Evolutionary conservation across 2,797 vertebrate species (phyloP).

Genomic region (Apodemus agrarius): DNA sequence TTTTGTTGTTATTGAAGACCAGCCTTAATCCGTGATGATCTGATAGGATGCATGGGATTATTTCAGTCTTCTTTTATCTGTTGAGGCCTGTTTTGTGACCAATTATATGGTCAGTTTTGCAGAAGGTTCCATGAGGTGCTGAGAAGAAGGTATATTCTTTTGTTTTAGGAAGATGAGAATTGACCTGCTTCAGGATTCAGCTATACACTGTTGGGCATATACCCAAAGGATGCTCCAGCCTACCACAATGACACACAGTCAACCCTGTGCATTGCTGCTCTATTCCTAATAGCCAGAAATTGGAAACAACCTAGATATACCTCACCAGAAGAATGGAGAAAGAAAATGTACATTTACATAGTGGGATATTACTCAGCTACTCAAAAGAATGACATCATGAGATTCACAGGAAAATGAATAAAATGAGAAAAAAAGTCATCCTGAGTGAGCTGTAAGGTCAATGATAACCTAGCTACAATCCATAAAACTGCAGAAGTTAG

Average conservation of each 20-base stretch:
- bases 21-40: too few relatives aligned
- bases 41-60: too few relatives aligned
- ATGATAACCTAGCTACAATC: not conserved
- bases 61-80: too few relatives aligned
- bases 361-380: not conserved
- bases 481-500: not conserved
- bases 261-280: not conserved
- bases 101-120: too few relatives aligned
- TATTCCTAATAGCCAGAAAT: not conserved
- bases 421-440: not conserved
- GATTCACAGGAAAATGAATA: not conserved
- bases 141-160: too few relatives aligned
- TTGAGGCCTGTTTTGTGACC: too few relatives aligned
- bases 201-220: not conserved
- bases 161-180: not conserved
- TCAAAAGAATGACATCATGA: not conserved
- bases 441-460: not conserved
- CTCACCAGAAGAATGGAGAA: not conserved
- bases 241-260: not conserved
- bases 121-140: too few relatives aligned
- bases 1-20: too few relatives aligned
- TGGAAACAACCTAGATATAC: not conserved
- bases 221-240: not conserved
- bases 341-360: not conserved
- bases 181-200: not conserved